Evolutionary conservation across 30 jellyfish, hydroid and myxozoan species (phyloP).

Genomic region (Sanderia malayensis): DNA sequence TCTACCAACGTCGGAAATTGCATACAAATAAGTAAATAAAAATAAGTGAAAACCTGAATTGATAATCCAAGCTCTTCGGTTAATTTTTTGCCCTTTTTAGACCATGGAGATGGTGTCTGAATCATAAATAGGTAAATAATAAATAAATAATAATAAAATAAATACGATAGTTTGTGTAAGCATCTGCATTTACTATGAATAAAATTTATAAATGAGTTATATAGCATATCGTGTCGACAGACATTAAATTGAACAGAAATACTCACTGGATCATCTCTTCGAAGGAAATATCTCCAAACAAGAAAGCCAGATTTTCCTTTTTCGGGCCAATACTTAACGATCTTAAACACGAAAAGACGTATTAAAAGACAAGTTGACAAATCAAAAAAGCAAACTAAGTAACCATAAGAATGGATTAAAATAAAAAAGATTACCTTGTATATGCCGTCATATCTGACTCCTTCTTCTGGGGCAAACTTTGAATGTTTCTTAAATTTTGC

Average conservation of each 20-base stretch:
- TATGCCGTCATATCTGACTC: slow-evolving; percentile 91
- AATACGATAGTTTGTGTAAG: no score
- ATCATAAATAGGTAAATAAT: no score
- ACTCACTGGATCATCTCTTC: slow-evolving; percentile 87
- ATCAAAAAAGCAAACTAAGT: not conserved
- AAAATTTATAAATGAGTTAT: no score
- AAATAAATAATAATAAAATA: no score
- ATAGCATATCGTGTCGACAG: no score
- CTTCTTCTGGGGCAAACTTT: slow-evolving; percentile 93
- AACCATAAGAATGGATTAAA: not conserved
- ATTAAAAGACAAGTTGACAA: not conserved
- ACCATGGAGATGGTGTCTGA: slow-evolving; percentile 98
- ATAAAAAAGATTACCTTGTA: slow-evolving; percentile 63
- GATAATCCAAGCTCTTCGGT: slow-evolving; percentile 62
- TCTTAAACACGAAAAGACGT: slow-evolving; percentile 31
- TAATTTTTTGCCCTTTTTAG: slow-evolving; percentile 69
- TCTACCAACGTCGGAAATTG: not conserved
- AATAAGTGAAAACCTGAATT: slow-evolving; percentile 57
- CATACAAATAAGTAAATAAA: not conserved
- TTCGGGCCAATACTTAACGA: slow-evolving; percentile 93
- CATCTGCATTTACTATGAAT: no score
- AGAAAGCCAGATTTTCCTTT: slow-evolving; percentile 94
- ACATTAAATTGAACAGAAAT: not conserved
- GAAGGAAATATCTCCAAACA: slow-evolving; percentile 89
- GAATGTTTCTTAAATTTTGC: slow-evolving; percentile 88